Evolutionary conservation across 1,140 invertebrate genomes (phyloP), one percentile per base, ranked within the genome.

Genomic region (Megalopta genalis): DNA sequence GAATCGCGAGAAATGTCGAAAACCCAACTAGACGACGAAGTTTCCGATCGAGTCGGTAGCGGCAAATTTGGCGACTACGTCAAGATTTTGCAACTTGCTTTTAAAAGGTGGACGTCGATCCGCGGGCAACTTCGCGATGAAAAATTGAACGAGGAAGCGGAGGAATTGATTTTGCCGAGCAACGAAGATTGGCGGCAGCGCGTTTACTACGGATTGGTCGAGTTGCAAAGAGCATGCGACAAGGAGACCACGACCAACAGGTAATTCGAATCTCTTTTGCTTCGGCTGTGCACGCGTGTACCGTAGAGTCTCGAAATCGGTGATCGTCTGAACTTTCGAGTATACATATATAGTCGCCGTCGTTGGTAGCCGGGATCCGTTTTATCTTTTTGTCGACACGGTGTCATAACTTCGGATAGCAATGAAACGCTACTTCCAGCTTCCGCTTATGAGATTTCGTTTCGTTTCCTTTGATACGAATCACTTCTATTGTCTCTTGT

Each of bases 141-240:
- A 6, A 72, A 84, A 62, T 32, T 67, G 14, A 57, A 71, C 2
- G 68, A 57, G 9, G 86, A 88, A 65, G 52, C 90, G 5, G 90
- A 92, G 16, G 90, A 93, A 21, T 89, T 94, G 10, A 90, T 93
- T 68, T 90, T 97, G 32, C 96, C 96, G 21, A 97, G 96, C 85
- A 95, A 97, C 83, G 94, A 94, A 82, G 94, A 95, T 21, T 97
- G 95, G 95, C 93, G 96, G 72, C 94, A 95, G 18, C 94, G 95
- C 81, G 95, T 96, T 87, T 97, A 97, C 86, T 96, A 96, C 85
- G 93, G 94, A 73, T 91, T 97, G n/a, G 94, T 97, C 5, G 95
- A 95, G 64, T 93, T 96, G 73, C 96, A 97, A 90, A 93, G 95
- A 74, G 88, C 89, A 78, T 89, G 88, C 52, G 91, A 92, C 63